Conservation (phyloP, 2,888 invertebrate species). For the Dicyrtoma fusca region DNA sequence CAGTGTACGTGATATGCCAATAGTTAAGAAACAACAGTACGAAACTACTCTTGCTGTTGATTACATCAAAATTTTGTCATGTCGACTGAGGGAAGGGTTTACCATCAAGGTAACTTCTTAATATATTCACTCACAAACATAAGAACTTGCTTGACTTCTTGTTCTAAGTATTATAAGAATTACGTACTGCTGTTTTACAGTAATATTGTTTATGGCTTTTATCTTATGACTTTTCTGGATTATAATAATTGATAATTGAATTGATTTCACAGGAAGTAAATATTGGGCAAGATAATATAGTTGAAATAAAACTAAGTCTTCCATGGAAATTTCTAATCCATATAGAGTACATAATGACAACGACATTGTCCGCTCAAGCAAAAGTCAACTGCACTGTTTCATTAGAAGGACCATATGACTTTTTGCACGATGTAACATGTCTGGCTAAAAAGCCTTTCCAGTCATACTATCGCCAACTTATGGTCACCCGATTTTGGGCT, state of each 20-base stretch:
- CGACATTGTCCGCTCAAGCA: constrained; percentile 66
- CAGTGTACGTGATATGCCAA: constrained; percentile 65
- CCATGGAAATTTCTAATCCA: constrained; percentile 75
- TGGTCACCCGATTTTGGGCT: constrained; percentile 70
- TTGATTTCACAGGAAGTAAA: constrained; percentile 64
- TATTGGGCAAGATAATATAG: constrained; percentile 62
- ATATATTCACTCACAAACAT: too few relatives aligned
- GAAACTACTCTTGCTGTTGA: constrained; percentile 66
- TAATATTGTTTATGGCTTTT: too few relatives aligned
- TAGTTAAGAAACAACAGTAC: constrained; percentile 69
- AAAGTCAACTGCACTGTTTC: constrained; percentile 61
- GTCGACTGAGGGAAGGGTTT: constrained; percentile 77
- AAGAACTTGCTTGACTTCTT: background rate
- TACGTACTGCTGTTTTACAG: too few relatives aligned
- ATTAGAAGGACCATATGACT: constrained; percentile 60
- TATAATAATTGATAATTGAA: constrained; percentile 49
- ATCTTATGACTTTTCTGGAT: too few relatives aligned
- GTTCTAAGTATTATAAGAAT: constrained; percentile 2
- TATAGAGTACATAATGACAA: constrained; percentile 69
- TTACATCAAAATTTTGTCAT: constrained; percentile 70
- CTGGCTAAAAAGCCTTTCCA: constrained; percentile 67
- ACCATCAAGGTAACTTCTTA: constrained; percentile 69
- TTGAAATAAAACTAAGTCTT: constrained; percentile 69
- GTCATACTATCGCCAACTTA: constrained; percentile 69
- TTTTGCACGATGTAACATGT: constrained; percentile 71